phyloP scores from a whole-genome alignment of 2,113 vertebrate species.

The Galbula dea region DNA sequence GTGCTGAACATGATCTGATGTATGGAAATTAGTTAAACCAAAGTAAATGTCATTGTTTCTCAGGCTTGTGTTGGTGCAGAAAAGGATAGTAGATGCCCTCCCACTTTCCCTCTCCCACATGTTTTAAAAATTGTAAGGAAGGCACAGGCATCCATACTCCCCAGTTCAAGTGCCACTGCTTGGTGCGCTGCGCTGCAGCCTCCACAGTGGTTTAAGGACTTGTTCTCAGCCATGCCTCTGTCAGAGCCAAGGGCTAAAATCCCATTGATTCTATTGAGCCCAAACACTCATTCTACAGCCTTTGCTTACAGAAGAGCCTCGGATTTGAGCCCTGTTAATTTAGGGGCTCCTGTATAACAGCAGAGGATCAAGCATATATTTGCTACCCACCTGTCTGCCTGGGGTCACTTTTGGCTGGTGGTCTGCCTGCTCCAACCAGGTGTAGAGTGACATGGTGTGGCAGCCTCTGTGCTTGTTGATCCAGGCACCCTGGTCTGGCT shows the following conservation, averaged over 20 bases:
- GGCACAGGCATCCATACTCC: neutral
- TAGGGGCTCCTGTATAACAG: neutral
- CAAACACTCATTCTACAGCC: neutral
- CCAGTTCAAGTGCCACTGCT: neutral
- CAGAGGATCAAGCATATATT: neutral
- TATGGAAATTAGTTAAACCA: constrained; percentile 51
- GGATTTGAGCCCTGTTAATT: neutral
- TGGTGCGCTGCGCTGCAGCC: neutral
- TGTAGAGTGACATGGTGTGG: fast-evolving
- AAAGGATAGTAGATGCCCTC: constrained; percentile 24
- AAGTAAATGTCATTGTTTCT: constrained; percentile 63
- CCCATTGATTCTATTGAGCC: neutral
- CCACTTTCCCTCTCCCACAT: neutral
- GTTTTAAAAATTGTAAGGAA: constrained; percentile 33
- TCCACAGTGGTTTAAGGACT: neutral
- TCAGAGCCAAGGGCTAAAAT: neutral
- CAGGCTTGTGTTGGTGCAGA: neutral
- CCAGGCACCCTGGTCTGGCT: neutral
- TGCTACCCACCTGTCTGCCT: neutral
- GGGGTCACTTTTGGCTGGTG: neutral
- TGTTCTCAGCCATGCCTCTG: neutral
- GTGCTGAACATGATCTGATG: constrained; percentile 14
- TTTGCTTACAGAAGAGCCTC: neutral
- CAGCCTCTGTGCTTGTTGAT: neutral
- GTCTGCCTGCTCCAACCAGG: neutral